These are phyloP conservation scores for Hydrochoerus hydrochaeris DNA, from an alignment of 2,113 vertebrate genomes.

Conservation along the genomic window DNA sequence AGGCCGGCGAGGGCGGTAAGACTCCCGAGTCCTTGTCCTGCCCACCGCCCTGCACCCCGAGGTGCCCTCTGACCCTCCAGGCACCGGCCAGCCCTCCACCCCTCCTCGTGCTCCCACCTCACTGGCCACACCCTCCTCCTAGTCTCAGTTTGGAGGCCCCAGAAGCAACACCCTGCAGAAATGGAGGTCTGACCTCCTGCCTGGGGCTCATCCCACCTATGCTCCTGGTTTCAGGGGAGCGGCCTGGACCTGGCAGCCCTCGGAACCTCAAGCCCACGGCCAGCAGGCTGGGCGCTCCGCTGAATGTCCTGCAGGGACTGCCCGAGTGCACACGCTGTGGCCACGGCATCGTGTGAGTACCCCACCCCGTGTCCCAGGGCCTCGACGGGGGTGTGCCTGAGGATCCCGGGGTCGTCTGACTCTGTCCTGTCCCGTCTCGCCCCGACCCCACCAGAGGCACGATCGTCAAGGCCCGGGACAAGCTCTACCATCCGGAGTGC, in stretches of 20 bases:
- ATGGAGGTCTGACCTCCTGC: background rate
- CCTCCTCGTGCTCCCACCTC: background rate
- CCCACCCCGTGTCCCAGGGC: background rate
- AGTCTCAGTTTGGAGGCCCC: background rate
- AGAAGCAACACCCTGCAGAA: background rate
- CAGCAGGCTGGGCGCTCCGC: conserved; percentile 89
- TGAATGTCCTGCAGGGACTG: conserved; percentile 93
- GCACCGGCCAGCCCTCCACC: too few species aligned
- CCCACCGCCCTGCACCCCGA: background rate
- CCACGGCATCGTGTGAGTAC: conserved; percentile 97
- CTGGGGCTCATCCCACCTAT: background rate
- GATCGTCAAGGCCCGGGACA: conserved; percentile 98
- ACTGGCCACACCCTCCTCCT: background rate
- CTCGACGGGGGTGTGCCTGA: accelerated
- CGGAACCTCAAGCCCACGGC: conserved; percentile 91
- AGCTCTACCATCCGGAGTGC: conserved; percentile 97
- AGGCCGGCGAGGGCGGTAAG: conserved; percentile 95
- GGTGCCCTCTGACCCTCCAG: background rate
- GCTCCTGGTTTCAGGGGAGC: conserved; percentile 88
- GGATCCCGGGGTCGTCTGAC: background rate
- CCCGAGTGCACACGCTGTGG: conserved; percentile 95
- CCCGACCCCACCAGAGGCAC: conserved; percentile 89
- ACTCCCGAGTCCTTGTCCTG: background rate
- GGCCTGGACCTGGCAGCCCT: conserved; percentile 81
- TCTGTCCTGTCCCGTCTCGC: background rate